Base-by-base conservation (phyloP, 2,113 vertebrate genomes). In the Tragelaphus scriptus region DNA sequence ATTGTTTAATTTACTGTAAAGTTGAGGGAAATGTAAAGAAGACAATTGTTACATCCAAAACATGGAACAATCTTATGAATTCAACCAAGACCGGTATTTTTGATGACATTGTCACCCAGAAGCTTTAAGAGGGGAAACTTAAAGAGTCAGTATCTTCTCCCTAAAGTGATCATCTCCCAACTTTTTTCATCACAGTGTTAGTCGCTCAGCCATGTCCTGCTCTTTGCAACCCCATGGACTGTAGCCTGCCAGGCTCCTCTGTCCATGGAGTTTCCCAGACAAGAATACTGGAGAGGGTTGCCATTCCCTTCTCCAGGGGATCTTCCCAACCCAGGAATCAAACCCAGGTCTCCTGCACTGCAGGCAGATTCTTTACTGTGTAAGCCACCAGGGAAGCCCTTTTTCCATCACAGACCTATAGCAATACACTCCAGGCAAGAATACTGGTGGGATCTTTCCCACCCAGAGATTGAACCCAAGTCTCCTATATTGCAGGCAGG, bases 1-100 rank as follows among this genome's bases (percentile, higher is more conserved):
- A 40, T 91, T 56, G 55, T 77, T 81, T 40, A n/a, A 85, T 25
- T 80, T 94, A 49, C 5, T 56, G 26, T 91, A 25, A 88, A 87
- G 19, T n/a, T 63, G 56, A 91, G 44, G 49, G 40, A 80, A 68
- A 56, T 49, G 15, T 36, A 63, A 95, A 75, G 51, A 91, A 82
- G 36, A 30, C 82, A 90, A 61, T 71, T 71, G 36, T 71, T 71
- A 23, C 28, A 59, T 40, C 36, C 28, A 36, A 91, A 89, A 21
- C 9, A 40, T 40, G 80, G 30, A n/a, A 26, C 14, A 32, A 2
- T 32, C 30, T 32, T 82, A 6, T 87, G 32, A 63, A 25, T 95
- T 79, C 94, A 93, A 26, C 79, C 44, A 44, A 81, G 7, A 32
- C 36, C 30, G 49, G 15, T 44, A 9, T 90, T 53, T 88, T 77